phyloP scores from a whole-genome alignment of 2,888 invertebrate species.

The Dynastes hyllus region DNA sequence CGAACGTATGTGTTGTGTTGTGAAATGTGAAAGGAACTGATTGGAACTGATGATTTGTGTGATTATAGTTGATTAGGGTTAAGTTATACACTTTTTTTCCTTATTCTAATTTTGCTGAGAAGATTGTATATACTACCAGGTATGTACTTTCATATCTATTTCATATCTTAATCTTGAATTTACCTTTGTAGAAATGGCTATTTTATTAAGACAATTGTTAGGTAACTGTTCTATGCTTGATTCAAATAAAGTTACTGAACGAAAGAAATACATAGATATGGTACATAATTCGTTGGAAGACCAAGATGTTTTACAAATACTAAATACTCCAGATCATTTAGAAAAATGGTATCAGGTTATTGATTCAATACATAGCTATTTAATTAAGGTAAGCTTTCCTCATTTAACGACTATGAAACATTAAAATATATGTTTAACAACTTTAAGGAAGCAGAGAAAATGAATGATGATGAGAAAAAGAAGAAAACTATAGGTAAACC shows the following conservation, averaged over 20 bases:
- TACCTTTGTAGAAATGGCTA: neutral
- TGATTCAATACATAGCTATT: conserved; percentile 57
- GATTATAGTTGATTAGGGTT: too few relatives aligned
- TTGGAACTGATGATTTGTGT: too few relatives aligned
- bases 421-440: conserved; percentile 18
- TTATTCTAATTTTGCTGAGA: too few relatives aligned
- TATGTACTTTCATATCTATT: neutral
- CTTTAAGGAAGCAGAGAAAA: conserved; percentile 74
- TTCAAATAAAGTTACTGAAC: conserved; percentile 70
- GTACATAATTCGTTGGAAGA: conserved; percentile 71
- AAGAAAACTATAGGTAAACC: conserved; percentile 64
- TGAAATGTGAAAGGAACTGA: too few relatives aligned
- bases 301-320: conserved; percentile 69
- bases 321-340: conserved; percentile 68
- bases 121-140: too few relatives aligned
- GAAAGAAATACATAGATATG: conserved; percentile 72
- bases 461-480: conserved; percentile 71
- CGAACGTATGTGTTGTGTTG: too few relatives aligned
- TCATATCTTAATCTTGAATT: neutral
- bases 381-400: conserved; percentile 59
- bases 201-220: conserved; percentile 59
- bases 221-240: conserved; percentile 69
- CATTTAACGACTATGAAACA: conserved; percentile 24
- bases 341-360: conserved; percentile 72
- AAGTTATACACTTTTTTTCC: too few relatives aligned